These are phyloP conservation scores for Caligus rogercresseyi DNA, from an alignment of 1,140 invertebrate genomes.

Conservation along the genomic window DNA sequence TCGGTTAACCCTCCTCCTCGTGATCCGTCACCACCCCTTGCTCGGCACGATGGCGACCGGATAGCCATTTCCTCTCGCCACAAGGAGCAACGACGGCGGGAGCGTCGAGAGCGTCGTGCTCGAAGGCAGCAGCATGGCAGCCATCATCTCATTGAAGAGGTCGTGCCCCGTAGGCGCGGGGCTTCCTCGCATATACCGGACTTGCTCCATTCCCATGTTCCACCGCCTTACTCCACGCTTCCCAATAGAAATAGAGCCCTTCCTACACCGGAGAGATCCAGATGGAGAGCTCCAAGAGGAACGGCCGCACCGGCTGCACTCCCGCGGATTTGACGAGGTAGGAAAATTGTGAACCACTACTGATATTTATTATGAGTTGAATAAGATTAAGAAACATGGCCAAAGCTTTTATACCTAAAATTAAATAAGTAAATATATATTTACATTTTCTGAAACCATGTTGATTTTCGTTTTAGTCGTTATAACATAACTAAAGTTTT, in stretches of 20 bases:
- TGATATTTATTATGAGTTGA: too few species aligned
- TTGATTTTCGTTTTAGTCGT: too few species aligned
- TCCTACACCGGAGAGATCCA: constrained; percentile 15
- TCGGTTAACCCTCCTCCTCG: too few species aligned
- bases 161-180: constrained; percentile 11
- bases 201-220: constrained; percentile 34
- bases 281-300: constrained; percentile 8
- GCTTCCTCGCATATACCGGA: constrained; percentile 31
- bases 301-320: constrained; percentile 20
- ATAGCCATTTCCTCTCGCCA: too few species aligned
- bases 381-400: too few species aligned
- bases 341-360: too few species aligned
- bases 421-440: too few species aligned
- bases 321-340: background rate
- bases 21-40: too few species aligned
- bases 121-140: constrained; percentile 21
- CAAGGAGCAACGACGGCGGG: constrained; percentile 19
- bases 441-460: too few species aligned
- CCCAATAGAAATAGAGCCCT: constrained; percentile 24
- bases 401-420: too few species aligned
- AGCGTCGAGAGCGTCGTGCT: constrained; percentile 21
- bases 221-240: constrained; percentile 32
- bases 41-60: too few species aligned
- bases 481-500: too few species aligned
- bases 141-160: constrained; percentile 18